Base-by-base conservation (phyloP, 2,113 vertebrate genomes). In the Pelecanus crispus region DNA sequence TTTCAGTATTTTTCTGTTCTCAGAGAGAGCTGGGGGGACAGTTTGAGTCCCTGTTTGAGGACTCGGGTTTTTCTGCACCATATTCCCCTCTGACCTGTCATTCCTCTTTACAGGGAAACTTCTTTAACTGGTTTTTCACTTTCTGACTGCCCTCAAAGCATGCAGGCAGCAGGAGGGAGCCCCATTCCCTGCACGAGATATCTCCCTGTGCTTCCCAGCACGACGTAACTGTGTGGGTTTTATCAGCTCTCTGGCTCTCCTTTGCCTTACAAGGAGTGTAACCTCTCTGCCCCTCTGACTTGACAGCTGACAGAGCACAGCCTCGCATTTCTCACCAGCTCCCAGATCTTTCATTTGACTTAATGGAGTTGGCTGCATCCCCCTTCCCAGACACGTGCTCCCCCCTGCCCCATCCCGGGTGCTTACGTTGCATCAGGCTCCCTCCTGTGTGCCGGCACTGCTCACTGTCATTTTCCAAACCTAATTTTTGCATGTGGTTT, bases 301-400 rank as follows among this genome's bases (percentile, higher is more conserved):
- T 97, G 98, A 98, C 98, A 98, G 95, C 92, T 98, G 96, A 97
- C 72, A 94, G 87, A 97, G 83, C 71, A 83, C 98, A 98, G 98
- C 56, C 94, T 81, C 19, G 5, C 94, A 91, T 93, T 92, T 80
- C 85, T 77, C 72, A 85, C 40, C 84, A 92, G 49, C 91, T 84
- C 68, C 25, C 63, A 86, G 61, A 74, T 58, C 40, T 86, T 81
- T 63, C 62, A 24, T 86, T 80, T 63, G 71, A 38, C 42, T 73
- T 42, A 83, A 44, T 9, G 21, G 62, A 71, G 45, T 21, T 94
- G 92, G 22, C 58, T 96, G 62, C 63, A 44, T 59, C 70, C 40
- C n/a, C 38, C 32, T 84, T 58, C 47, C 44, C 1, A 1, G 47
- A 42, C 18, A 36, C 2, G 0, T 25, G 0, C 20, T 80, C 20